Percentiles rank a stretch among this genome's conserved stretches.
Conservation (phyloP, 2,888 invertebrate genomes). For the Drosophila pseudotakahashii region DNA sequence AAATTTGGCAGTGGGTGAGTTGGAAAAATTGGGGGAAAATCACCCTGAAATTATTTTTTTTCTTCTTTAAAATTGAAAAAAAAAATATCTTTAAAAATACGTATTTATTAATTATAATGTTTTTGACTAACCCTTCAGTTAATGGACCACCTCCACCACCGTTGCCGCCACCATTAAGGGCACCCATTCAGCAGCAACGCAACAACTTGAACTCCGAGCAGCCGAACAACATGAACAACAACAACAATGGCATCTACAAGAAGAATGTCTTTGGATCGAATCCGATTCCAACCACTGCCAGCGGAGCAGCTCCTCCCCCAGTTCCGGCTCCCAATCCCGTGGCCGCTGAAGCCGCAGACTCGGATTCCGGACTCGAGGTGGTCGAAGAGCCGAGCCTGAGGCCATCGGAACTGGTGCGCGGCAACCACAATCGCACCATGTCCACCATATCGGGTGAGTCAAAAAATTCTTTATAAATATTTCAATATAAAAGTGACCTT, state of each 20-base stretch:
- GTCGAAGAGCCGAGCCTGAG: conserved; percentile 89
- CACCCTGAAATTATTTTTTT: no score
- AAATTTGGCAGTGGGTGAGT: conserved; percentile 81
- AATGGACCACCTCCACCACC: conserved; percentile 89
- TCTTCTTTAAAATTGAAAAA: no score
- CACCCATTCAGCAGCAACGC: conserved; percentile 72
- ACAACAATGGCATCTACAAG: conserved; percentile 48
- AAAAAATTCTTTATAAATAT: no score
- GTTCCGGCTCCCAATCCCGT: conserved; percentile 2
- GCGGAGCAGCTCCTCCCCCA: background rate
- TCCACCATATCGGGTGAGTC: conserved; percentile 85
- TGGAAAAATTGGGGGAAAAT: background rate
- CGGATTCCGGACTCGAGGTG: conserved; percentile 86
- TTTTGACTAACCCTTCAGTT: conserved; percentile 48
- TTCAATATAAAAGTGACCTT: no score
- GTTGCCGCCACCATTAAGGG: conserved; percentile 87
- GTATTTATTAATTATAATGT: no score
- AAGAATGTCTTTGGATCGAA: conserved; percentile 53
- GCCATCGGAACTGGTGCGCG: conserved; percentile 88
- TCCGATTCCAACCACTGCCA: background rate
- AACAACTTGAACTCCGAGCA: conserved; percentile 38
- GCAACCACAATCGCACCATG: conserved; percentile 86
- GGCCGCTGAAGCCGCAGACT: conserved; percentile 73
- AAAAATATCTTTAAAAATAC: no score
- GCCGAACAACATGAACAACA: background rate